Percentiles rank a stretch among this genome's conserved stretches.
Conservation (phyloP, 2,113 vertebrate genomes). For the Etheostoma spectabile region DNA sequence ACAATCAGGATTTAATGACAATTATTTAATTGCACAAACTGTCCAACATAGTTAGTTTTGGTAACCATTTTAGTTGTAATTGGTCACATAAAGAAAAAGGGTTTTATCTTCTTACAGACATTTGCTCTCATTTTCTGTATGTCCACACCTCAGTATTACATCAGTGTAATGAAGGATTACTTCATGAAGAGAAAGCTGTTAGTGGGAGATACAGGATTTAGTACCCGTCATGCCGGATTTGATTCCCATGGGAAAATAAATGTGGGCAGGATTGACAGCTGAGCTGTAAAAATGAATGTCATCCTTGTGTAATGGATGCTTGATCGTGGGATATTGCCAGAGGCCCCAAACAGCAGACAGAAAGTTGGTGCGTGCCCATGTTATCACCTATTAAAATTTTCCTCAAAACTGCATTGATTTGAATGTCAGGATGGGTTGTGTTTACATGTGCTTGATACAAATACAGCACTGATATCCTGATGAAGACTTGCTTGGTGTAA, state of each 20-base stretch:
- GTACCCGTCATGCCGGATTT: constrained; percentile 49
- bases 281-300: background rate
- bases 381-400: background rate
- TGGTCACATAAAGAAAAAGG: background rate
- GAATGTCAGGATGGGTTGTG: background rate
- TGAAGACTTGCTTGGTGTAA: constrained; percentile 7
- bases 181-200: constrained; percentile 45
- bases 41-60: background rate
- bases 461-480: background rate
- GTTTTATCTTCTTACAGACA: background rate
- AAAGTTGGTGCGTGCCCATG: constrained; percentile 13
- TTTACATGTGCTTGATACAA: background rate
- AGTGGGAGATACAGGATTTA: constrained; percentile 45
- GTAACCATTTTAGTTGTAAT: background rate
- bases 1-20: background rate
- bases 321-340: constrained; percentile 32
- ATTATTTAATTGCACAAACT: background rate
- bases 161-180: constrained; percentile 15
- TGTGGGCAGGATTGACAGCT: constrained; percentile 16
- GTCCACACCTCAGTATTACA: constrained; percentile 1
- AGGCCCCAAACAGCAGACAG: constrained; percentile 29
- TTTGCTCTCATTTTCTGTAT: background rate
- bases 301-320: background rate
- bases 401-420: background rate
- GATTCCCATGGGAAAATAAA: constrained; percentile 68